phyloP scores from a whole-genome alignment of 2,888 invertebrate genomes.

The Folsomia candida region DNA sequence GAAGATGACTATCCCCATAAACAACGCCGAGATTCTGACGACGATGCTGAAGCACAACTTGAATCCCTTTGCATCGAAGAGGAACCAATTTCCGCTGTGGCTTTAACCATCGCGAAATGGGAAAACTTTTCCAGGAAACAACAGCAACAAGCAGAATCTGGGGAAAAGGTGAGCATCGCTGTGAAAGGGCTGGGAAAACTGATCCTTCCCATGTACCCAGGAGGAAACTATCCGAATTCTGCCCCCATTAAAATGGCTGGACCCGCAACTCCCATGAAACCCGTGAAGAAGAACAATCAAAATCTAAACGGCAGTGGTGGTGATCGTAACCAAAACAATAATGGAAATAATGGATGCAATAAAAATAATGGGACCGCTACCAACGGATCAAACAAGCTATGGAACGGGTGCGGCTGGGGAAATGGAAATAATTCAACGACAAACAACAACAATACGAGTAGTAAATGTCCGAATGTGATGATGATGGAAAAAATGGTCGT shows the following conservation, averaged over 20 bases:
- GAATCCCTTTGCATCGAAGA: conserved; percentile 33
- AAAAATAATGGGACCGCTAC: neutral
- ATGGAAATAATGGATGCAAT: neutral
- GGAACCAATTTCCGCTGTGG: conserved; percentile 37
- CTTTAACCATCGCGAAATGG: conserved; percentile 41
- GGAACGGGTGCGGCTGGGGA: conserved; percentile 14
- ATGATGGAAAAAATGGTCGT: too few relatives aligned
- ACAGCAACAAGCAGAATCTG: neutral
- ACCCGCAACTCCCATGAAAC: neutral
- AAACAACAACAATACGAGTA: neutral
- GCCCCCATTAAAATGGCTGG: neutral
- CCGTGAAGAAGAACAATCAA: too few relatives aligned
- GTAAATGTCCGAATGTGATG: too few relatives aligned
- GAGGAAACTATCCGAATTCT: neutral
- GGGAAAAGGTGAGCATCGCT: neutral
- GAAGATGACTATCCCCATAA: too few relatives aligned
- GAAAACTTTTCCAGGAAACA: conserved; percentile 22
- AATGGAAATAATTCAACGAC: conserved; percentile 7
- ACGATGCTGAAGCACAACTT: conserved; percentile 17
- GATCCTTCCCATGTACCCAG: neutral
- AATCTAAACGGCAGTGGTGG: neutral
- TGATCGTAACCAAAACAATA: neutral
- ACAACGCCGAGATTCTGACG: too few relatives aligned
- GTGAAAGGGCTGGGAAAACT: neutral
- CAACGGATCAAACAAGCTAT: neutral